Base-by-base conservation (phyloP, 2,113 vertebrate species). In the Protobothrops flavoviridis region DNA sequence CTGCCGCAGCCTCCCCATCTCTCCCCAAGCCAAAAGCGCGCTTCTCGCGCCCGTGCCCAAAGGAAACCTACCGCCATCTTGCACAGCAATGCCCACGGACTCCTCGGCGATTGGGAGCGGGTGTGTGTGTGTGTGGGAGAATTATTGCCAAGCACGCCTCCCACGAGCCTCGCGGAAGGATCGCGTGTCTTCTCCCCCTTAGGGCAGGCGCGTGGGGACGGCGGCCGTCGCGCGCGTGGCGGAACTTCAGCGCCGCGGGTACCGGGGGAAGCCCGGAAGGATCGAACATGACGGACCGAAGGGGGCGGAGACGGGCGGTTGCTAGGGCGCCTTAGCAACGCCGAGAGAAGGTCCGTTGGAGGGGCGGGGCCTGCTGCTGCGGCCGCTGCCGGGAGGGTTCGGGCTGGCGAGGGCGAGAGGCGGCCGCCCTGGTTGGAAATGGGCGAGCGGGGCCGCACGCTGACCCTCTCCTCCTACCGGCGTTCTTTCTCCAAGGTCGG, bases 221-320 rank as follows among this genome's bases (percentile, higher is more conserved):
- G 48, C 48, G 48, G 6, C 7, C 20, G 5, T 0, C 1, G 17
- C 6, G 48, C 29, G 6, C 52, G 9, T 0, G 29, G 29, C 87
- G 69, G 93, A 94, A 94, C 90, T 12, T 1, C 52, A 86, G 48
- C 8, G 55, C 0, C 3, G 45, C 6, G 88, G 33, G 15, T 43
- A 1, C 11, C 0, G 1, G 52, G 61, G 90, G 24, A 21, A 29
- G 21, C 2, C 43, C 96, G 96, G 96, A 96, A 95, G 93, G 4
- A 26, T 0, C 3, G 12, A n/a, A 39, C 21, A 12, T 17, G 88
- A 0, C 11, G 92, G 43, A 50, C 5, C 2, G 21, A 1, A 20
- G 24, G 13, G 21, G 21, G 12, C n/a, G 57, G 52, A 4, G 43
- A 33, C 43, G 3, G 55, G 29, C 29, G 4, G 95, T 93, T 90